Conservation (phyloP, 2,113 vertebrate genomes). For the Phalacrocorax brasilianus region DNA sequence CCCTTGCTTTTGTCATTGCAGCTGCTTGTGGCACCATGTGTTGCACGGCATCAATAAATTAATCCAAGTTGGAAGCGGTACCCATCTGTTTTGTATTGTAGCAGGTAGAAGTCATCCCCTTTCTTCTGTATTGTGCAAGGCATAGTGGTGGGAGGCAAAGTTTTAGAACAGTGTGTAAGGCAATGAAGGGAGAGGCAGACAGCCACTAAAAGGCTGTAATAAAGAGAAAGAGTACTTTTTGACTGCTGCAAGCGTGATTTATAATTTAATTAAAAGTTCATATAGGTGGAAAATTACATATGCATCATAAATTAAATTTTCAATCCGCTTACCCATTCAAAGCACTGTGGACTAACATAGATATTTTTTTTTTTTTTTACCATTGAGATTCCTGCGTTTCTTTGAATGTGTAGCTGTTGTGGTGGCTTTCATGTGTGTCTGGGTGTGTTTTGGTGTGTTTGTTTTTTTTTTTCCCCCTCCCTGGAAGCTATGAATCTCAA, state of each 20-base stretch:
- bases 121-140: background rate
- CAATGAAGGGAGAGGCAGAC: background rate
- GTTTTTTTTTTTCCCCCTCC: too few relatives aligned
- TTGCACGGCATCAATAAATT: background rate
- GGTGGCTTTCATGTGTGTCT: background rate
- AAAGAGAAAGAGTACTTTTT: background rate
- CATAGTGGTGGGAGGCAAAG: background rate
- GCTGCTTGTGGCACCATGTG: slow-evolving; percentile 39
- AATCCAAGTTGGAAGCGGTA: background rate
- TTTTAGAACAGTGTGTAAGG: background rate
- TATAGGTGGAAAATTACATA: background rate
- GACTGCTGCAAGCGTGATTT: background rate
- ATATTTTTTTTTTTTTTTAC: background rate
- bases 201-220: background rate
- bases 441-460: background rate
- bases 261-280: background rate
- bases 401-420: background rate
- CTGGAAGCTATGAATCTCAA: background rate
- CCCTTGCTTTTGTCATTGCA: slow-evolving; percentile 36
- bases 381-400: background rate
- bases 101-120: slow-evolving; percentile 6
- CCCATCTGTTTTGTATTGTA: slow-evolving; percentile 10
- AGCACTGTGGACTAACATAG: background rate
- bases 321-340: background rate
- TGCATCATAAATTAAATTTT: background rate